Percentiles rank a stretch among this genome's conserved stretches.
Conservation (phyloP, 1,140 invertebrate genomes). For the Copidosoma floridanum region DNA sequence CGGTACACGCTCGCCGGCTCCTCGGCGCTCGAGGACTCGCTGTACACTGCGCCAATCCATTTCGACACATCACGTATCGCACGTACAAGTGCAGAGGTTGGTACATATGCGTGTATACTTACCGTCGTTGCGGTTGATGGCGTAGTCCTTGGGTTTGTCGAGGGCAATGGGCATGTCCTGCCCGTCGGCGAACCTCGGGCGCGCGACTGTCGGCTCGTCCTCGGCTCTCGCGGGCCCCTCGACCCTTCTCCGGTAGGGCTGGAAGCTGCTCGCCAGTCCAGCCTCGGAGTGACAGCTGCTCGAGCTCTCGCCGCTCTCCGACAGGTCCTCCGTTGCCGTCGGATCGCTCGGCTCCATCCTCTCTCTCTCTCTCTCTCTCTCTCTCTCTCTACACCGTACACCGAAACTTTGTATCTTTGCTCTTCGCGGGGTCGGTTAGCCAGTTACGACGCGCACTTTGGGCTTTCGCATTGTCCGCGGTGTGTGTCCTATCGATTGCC, state of each 20-base stretch:
- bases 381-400: too few relatives aligned
- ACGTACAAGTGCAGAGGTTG: too few relatives aligned
- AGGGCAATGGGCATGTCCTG: conserved; percentile 27
- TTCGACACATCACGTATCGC: too few relatives aligned
- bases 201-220: neutral
- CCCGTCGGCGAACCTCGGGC: neutral
- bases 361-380: too few relatives aligned
- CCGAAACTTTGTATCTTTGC: neutral
- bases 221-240: neutral
- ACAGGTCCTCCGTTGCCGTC: conserved; percentile 46
- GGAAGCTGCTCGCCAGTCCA: conserved; percentile 25
- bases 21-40: neutral
- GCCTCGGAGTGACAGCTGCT: conserved; percentile 37
- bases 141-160: conserved; percentile 40
- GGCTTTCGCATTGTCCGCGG: neutral
- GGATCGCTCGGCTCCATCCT: conserved; percentile 45
- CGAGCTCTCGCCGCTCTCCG: conserved; percentile 47
- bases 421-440: neutral
- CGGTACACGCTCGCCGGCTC: neutral
- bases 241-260: too few relatives aligned
- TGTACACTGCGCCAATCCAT: neutral
- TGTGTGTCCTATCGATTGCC: too few relatives aligned
- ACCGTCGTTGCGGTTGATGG: conserved; percentile 6
- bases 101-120: neutral
- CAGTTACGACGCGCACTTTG: neutral